These are phyloP conservation scores for Schizotus pectinicornis DNA, from an alignment of 2,888 invertebrate genomes.

Conservation along the genomic window DNA sequence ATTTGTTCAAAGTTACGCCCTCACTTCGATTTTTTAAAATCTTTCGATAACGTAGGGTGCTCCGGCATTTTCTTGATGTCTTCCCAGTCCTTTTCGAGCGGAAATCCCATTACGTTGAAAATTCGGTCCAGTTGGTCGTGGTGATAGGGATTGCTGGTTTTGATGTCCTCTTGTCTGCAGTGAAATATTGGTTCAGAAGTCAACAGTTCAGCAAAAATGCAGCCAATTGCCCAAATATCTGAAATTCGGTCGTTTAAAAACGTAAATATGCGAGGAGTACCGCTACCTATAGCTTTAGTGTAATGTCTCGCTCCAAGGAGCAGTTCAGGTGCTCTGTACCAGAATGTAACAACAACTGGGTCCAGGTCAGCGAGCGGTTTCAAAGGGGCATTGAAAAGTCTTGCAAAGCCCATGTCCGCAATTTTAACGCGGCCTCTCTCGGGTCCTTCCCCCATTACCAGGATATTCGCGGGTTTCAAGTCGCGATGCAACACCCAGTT, in stretches of 20 bases:
- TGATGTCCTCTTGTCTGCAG: slow-evolving; percentile 98
- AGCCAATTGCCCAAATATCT: slow-evolving; percentile 99
- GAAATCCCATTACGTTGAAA: slow-evolving; percentile 99
- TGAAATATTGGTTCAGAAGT: slow-evolving; percentile 99
- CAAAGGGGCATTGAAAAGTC: slow-evolving; percentile 95
- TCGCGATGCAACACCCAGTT: slow-evolving; percentile 99
- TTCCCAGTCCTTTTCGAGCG: slow-evolving; percentile 97
- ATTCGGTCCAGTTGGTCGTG: slow-evolving; percentile 98
- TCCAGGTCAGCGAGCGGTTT: slow-evolving; percentile 98
- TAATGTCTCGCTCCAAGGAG: slow-evolving; percentile 95
- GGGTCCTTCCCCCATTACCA: slow-evolving; percentile 98
- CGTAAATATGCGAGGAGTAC: slow-evolving; percentile 63
- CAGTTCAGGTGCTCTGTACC: slow-evolving; percentile 98
- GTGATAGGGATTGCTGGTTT: slow-evolving; percentile 99
- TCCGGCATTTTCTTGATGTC: slow-evolving; percentile 99
- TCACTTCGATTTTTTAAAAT: slow-evolving; percentile 93
- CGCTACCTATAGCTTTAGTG: slow-evolving; percentile 86
- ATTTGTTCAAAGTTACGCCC: neutral
- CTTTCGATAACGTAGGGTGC: slow-evolving; percentile 92
- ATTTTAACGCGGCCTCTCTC: slow-evolving; percentile 97
- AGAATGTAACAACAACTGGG: slow-evolving; percentile 99
- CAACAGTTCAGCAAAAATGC: slow-evolving; percentile 98
- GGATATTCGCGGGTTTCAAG: slow-evolving; percentile 98
- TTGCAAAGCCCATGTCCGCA: slow-evolving; percentile 99
- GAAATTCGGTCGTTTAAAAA: slow-evolving; percentile 19